A percentile compares a stretch with the other conserved stretches of the same genome.
Evolutionary conservation across 2,113 vertebrate genomes (phyloP).

Genomic region (Galeopterus variegatus): DNA sequence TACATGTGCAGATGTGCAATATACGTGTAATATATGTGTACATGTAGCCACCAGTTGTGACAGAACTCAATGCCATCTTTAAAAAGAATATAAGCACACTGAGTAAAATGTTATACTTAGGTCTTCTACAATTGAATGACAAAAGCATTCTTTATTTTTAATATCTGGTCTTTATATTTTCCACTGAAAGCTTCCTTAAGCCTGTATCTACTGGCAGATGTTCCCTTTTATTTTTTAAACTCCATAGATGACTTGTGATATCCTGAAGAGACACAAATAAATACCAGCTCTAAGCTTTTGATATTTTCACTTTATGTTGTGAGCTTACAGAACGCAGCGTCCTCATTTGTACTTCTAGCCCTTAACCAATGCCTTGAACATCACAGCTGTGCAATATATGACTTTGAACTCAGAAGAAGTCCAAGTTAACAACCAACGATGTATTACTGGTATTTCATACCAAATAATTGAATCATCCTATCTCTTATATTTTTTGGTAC

Average conservation of each 20-base stretch:
- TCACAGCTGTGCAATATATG: background rate
- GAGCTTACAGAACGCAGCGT: background rate
- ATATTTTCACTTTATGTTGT: slow-evolving; percentile 29
- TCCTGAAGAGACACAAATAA: background rate
- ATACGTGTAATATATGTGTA: too few relatives aligned
- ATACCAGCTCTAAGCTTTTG: background rate
- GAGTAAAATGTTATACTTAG: slow-evolving; percentile 6
- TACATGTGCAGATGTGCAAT: too few relatives aligned
- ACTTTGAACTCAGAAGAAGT: background rate
- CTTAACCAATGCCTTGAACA: background rate
- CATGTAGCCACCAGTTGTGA: slow-evolving; percentile 44
- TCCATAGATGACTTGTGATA: background rate
- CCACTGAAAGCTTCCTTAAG: background rate
- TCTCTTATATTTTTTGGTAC: slow-evolving; percentile 46
- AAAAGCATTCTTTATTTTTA: background rate
- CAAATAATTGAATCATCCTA: slow-evolving; percentile 19
- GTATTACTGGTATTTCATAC: background rate
- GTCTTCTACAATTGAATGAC: background rate
- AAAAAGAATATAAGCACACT: background rate
- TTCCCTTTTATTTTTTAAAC: background rate
- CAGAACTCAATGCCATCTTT: slow-evolving; percentile 38
- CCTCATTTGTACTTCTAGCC: background rate
- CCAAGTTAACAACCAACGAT: background rate
- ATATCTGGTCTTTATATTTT: background rate
- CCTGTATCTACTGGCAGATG: background rate